Evolutionary conservation across 2,888 invertebrate genomes (phyloP).

Genomic region (Drosophila stalkeri): DNA sequence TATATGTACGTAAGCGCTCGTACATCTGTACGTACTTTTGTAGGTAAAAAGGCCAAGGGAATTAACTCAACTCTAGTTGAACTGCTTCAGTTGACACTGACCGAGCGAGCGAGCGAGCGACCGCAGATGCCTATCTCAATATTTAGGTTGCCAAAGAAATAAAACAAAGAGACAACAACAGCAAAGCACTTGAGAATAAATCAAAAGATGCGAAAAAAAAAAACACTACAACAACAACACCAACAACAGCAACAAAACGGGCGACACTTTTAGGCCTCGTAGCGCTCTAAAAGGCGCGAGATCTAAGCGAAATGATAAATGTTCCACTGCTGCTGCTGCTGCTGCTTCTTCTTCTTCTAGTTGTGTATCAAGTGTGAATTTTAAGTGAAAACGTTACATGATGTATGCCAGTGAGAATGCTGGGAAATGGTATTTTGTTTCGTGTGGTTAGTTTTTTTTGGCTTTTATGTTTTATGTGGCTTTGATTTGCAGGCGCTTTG

Average conservation of each 20-base stretch:
- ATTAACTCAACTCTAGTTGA: constrained; percentile 36
- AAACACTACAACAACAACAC: constrained; percentile 21
- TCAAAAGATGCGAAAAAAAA: constrained; percentile 80
- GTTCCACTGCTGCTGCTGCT: constrained; percentile 24
- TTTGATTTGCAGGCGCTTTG: constrained; percentile 5
- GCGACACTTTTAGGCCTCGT: constrained; percentile 70
- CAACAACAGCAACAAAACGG: constrained; percentile 11
- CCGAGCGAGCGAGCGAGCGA: constrained; percentile 49
- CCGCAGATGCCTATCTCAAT: constrained; percentile 73
- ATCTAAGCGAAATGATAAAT: constrained; percentile 78
- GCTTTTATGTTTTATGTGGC: constrained; percentile 32
- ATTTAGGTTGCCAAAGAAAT: constrained; percentile 74
- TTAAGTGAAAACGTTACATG: constrained; percentile 74
- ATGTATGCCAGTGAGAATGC: constrained; percentile 25
- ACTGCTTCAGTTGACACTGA: constrained; percentile 71
- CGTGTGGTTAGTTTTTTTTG: neutral
- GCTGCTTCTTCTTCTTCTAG: constrained; percentile 8
- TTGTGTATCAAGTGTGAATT: constrained; percentile 78
- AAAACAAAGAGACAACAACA: constrained; percentile 49
- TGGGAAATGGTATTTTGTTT: constrained; percentile 46
- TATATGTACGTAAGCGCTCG: no score
- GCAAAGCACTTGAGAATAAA: constrained; percentile 70
- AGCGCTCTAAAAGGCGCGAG: constrained; percentile 69
- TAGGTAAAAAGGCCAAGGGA: constrained; percentile 39
- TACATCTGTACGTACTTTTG: constrained; percentile 13